Evolutionary conservation across 1,140 invertebrate species (phyloP).

Genomic region (Adelges cooleyi): DNA sequence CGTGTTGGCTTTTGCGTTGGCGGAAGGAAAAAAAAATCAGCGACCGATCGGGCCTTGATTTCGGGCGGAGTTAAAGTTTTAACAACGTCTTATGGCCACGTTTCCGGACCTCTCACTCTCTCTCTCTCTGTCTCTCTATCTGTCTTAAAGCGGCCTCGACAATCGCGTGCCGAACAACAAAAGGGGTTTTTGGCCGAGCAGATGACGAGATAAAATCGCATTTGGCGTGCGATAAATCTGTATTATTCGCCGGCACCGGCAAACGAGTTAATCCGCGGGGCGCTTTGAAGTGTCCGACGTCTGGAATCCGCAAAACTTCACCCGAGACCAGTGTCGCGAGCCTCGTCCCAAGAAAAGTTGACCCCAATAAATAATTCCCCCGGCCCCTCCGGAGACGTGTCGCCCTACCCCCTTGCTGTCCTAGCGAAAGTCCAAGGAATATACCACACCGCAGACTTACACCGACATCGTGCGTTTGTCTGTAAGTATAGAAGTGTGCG

Average conservation of each 20-base stretch:
- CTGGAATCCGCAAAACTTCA: conserved; percentile 23
- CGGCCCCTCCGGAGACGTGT: background rate
- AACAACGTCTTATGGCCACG: no score
- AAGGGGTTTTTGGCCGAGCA: no score
- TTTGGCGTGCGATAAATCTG: conserved; percentile 25
- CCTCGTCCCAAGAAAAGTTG: conserved; percentile 6
- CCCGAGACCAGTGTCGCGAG: background rate
- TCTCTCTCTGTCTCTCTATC: background rate
- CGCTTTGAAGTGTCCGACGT: conserved; percentile 22
- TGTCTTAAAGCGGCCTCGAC: no score
- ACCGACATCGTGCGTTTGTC: no score
- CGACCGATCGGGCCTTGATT: no score
- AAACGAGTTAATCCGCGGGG: conserved; percentile 18
- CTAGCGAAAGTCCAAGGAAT: background rate
- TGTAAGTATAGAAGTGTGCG: no score
- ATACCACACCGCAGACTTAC: no score
- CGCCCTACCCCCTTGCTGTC: background rate
- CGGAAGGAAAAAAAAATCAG: no score
- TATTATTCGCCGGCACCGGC: conserved; percentile 14
- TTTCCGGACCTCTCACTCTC: background rate
- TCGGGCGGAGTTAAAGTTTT: no score
- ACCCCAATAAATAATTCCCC: conserved; percentile 22
- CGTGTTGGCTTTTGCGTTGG: no score
- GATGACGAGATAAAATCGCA: conserved; percentile 27
- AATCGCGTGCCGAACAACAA: no score